Conservation (phyloP, 2,888 invertebrate genomes). For the Brenthis hecate region DNA sequence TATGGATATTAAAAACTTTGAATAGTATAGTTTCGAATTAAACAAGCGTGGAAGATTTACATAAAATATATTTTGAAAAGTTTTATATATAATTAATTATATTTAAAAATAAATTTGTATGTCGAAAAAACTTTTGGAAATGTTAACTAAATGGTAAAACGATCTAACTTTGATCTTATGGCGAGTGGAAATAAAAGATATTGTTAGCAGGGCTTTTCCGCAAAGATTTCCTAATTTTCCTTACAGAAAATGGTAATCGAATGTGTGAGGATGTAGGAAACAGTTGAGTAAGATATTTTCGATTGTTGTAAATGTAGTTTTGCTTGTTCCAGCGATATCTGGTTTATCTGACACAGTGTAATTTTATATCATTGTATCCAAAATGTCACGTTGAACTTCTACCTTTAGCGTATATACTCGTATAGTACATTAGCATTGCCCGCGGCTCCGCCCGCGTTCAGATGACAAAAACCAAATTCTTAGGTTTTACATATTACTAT, state of each 20-base stretch:
- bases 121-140: too few species aligned
- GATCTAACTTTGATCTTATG: slow-evolving; percentile 7
- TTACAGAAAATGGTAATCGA: slow-evolving; percentile 19
- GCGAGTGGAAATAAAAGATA: slow-evolving; percentile 14
- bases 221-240: slow-evolving; percentile 16
- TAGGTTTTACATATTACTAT: too few species aligned
- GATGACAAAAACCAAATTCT: too few species aligned
- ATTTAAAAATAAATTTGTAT: too few species aligned
- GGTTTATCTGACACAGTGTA: not conserved
- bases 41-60: too few species aligned
- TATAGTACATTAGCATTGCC: too few species aligned
- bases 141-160: not conserved
- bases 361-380: slow-evolving; percentile 11
- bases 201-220: slow-evolving; percentile 14
- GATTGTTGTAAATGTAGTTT: slow-evolving; percentile 21
- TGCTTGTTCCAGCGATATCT: slow-evolving; percentile 15
- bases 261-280: slow-evolving; percentile 20
- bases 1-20: too few species aligned
- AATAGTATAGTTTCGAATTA: too few species aligned
- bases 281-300: slow-evolving; percentile 11
- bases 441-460: too few species aligned
- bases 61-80: too few species aligned
- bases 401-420: not conserved
- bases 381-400: not conserved
- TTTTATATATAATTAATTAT: too few species aligned